Conservation (phyloP, 2,113 vertebrate species). For the Gila orcuttii region DNA sequence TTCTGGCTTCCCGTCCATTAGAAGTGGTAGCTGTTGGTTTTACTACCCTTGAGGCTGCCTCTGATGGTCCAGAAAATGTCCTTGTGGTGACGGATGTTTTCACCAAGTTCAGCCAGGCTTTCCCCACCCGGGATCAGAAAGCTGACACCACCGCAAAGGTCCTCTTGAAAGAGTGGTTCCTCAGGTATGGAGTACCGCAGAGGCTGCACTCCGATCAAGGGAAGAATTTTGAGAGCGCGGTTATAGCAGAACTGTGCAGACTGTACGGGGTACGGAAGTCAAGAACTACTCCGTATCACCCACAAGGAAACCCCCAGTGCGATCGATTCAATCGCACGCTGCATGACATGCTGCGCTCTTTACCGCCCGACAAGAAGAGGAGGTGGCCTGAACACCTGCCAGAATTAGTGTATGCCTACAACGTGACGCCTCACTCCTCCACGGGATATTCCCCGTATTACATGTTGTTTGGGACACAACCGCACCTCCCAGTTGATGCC, state of each 20-base stretch:
- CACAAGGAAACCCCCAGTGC: too few relatives aligned
- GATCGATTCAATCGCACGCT: too few relatives aligned
- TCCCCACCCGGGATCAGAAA: background rate
- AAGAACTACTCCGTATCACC: too few relatives aligned
- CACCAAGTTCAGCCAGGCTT: constrained; percentile 1
- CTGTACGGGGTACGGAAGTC: too few relatives aligned
- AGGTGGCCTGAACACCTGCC: background rate
- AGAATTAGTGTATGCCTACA: background rate
- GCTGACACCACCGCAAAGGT: too few relatives aligned
- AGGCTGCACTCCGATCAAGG: background rate
- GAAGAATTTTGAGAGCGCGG: background rate
- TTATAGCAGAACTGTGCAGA: too few relatives aligned
- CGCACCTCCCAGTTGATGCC: background rate
- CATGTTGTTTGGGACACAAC: background rate
- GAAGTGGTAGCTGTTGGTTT: too few relatives aligned
- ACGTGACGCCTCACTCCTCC: background rate
- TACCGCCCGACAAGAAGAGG: background rate
- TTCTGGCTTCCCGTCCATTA: background rate
- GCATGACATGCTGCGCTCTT: too few relatives aligned
- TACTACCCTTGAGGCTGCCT: background rate
- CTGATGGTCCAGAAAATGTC: background rate
- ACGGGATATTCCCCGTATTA: background rate
- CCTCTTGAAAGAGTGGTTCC: too few relatives aligned
- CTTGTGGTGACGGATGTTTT: background rate
- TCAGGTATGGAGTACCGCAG: background rate